Conservation (phyloP, 2,113 vertebrate species). For the Odontophorus gujanensis region DNA sequence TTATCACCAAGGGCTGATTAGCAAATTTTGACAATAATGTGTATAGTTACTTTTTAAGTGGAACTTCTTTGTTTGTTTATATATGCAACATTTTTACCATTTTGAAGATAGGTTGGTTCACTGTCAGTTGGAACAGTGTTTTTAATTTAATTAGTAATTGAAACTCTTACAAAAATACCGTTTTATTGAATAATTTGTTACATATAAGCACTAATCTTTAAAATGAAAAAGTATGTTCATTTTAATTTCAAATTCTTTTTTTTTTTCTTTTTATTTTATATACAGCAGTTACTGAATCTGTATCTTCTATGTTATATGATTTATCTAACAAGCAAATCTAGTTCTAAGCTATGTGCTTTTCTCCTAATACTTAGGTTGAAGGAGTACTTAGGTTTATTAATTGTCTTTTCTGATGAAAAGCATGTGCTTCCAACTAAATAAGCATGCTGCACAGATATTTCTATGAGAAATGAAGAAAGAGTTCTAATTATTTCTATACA, state of each 20-base stretch:
- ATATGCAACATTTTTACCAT: neutral
- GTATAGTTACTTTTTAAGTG: constrained; percentile 21
- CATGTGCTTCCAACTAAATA: neutral
- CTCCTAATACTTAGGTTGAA: neutral
- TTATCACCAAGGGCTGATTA: constrained; percentile 38
- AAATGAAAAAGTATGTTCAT: neutral
- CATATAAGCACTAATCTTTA: neutral
- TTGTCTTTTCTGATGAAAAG: neutral
- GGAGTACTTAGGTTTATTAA: neutral
- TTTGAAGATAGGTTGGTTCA: constrained; percentile 50
- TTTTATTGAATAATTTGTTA: neutral
- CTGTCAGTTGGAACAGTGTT: neutral
- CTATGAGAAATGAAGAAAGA: neutral
- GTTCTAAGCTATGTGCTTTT: neutral
- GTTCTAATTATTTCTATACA: neutral
- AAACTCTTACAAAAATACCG: neutral
- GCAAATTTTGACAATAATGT: constrained; percentile 50
- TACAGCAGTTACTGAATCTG: neutral
- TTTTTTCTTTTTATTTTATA: neutral
- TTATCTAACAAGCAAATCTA: neutral
- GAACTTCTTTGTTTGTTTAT: constrained; percentile 33
- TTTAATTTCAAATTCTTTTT: neutral
- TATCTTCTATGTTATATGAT: neutral
- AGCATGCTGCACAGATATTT: neutral
- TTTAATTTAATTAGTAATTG: constrained; percentile 46